Conservation (phyloP, 2,888 invertebrate genomes). For the Drosophila tripunctata region DNA sequence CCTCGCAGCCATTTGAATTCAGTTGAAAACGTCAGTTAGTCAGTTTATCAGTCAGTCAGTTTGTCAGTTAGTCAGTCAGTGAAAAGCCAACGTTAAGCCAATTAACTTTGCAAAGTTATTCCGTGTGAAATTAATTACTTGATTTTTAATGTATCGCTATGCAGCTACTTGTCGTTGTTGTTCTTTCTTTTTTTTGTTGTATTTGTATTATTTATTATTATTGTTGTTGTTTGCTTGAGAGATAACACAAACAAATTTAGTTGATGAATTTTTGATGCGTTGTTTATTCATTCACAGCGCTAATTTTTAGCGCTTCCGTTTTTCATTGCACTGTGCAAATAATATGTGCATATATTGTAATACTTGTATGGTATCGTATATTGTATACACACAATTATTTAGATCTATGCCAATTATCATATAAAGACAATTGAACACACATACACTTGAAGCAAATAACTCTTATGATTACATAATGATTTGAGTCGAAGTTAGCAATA, state of each 20-base stretch:
- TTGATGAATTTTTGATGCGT: slow-evolving; percentile 50
- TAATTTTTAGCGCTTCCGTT: slow-evolving; percentile 59
- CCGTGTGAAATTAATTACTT: slow-evolving; percentile 76
- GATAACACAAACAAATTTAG: slow-evolving; percentile 49
- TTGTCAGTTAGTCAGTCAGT: slow-evolving; percentile 29
- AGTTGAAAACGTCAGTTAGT: not conserved
- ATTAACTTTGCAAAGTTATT: slow-evolving; percentile 73
- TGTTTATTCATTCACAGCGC: slow-evolving; percentile 42
- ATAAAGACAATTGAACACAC: not conserved
- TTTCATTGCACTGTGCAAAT: slow-evolving; percentile 17
- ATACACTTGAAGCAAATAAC: not conserved
- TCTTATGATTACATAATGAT: too few species aligned
- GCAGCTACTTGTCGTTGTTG: slow-evolving; percentile 15
- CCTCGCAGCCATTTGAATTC: not conserved
- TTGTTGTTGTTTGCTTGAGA: slow-evolving; percentile 7
- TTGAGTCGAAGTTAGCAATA: slow-evolving; percentile 4
- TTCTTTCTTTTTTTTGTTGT: slow-evolving; percentile 10
- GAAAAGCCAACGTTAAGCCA: slow-evolving; percentile 66
- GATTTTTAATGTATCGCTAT: slow-evolving; percentile 50
- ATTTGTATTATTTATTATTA: slow-evolving; percentile 8
- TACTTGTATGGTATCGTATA: not conserved
- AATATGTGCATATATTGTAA: not conserved
- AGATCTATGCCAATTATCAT: not conserved
- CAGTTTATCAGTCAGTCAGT: slow-evolving; percentile 1
- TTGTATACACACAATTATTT: not conserved